phyloP scores from a whole-genome alignment of 2,113 vertebrate species.

The Gopherus evgoodei region DNA sequence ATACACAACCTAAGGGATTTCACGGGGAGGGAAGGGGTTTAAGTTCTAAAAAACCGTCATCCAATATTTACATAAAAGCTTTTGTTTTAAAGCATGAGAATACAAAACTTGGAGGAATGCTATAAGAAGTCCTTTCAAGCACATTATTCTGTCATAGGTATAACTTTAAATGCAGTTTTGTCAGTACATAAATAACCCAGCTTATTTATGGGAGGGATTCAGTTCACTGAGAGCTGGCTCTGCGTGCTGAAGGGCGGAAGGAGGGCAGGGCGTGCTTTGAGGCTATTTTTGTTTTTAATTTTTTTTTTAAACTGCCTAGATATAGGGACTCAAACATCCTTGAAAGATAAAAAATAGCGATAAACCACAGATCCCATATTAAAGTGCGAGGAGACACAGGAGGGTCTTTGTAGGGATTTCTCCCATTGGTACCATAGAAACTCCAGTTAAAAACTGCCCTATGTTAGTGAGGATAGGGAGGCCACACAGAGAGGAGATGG shows the following conservation, averaged over 20 bases:
- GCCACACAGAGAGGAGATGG: background rate
- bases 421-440: slow-evolving; percentile 49
- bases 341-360: background rate
- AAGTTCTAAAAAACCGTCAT: background rate
- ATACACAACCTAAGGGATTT: background rate
- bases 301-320: background rate
- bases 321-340: background rate
- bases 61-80: background rate
- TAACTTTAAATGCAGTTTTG: background rate
- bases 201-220: background rate
- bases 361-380: slow-evolving; percentile 46
- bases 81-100: background rate
- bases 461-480: accelerated
- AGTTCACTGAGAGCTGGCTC: background rate
- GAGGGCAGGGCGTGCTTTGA: background rate
- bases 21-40: background rate
- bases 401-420: background rate
- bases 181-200: background rate
- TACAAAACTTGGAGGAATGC: background rate
- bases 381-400: slow-evolving; percentile 71
- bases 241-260: background rate
- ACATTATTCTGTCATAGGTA: background rate
- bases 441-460: slow-evolving; percentile 21
- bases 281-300: background rate
- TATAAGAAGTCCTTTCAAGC: slow-evolving; percentile 21